phyloP scores from a whole-genome alignment of 2,113 vertebrate genomes.

The Mus pahari region DNA sequence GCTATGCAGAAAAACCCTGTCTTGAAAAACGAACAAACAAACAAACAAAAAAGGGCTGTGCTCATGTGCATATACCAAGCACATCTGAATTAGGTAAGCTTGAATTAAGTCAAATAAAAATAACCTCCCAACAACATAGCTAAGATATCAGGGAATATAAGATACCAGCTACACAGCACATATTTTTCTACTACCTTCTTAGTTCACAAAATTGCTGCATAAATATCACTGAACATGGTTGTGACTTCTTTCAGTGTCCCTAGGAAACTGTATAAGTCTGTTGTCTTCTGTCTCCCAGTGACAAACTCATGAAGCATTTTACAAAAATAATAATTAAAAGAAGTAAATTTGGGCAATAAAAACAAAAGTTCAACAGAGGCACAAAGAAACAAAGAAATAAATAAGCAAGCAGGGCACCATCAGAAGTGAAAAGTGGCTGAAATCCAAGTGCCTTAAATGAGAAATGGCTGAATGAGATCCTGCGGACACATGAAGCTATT shows the following conservation, averaged over 20 bases:
- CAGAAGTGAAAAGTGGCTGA: not conserved
- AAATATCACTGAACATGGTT: slow-evolving; percentile 12
- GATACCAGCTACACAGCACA: not conserved
- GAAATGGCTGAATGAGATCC: not conserved
- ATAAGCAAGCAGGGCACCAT: not conserved
- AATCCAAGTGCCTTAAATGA: not conserved
- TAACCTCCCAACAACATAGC: not conserved
- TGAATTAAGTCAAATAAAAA: not conserved
- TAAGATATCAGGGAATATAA: not conserved
- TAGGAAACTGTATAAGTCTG: not conserved
- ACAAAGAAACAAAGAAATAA: not conserved
- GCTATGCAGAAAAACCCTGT: no score
- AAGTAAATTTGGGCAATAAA: not conserved
- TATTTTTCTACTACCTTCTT: not conserved
- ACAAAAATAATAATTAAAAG: not conserved
- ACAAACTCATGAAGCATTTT: not conserved
- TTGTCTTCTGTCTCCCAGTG: not conserved
- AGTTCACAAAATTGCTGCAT: not conserved
- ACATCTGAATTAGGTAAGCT: not conserved
- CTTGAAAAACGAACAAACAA: no score
- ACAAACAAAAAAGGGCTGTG: no score
- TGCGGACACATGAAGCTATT: not conserved
- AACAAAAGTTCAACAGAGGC: not conserved
- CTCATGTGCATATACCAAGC: not conserved
- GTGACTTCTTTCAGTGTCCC: not conserved